These are phyloP conservation scores for Stigmatopora nigra DNA, from an alignment of 2,113 vertebrate species.

Conservation along the genomic window DNA sequence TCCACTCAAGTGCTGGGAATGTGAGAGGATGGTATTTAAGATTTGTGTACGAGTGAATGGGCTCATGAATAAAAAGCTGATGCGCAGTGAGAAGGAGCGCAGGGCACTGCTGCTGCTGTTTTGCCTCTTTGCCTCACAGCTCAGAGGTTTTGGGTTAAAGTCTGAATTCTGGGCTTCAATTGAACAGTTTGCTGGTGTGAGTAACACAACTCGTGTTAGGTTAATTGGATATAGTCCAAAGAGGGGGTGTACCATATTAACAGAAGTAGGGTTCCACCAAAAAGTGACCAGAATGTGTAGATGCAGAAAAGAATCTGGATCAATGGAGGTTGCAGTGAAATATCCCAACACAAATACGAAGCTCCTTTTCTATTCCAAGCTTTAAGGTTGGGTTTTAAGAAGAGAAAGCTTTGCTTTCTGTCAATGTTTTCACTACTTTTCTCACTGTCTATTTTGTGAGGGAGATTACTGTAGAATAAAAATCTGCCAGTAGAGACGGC, in stretches of 20 bases:
- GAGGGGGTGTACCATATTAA: too few species aligned
- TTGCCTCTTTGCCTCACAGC: too few species aligned
- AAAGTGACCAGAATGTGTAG: too few species aligned
- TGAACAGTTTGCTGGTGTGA: too few species aligned
- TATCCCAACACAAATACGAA: not conserved
- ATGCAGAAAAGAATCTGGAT: not conserved
- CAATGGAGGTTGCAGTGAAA: not conserved
- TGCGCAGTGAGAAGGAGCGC: not conserved
- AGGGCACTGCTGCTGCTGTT: too few species aligned
- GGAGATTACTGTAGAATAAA: conserved; percentile 63
- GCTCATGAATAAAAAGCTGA: conserved; percentile 31
- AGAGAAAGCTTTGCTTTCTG: conserved; percentile 7
- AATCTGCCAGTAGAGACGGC: conserved; percentile 62
- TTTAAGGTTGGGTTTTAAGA: conserved; percentile 11
- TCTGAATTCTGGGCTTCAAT: too few species aligned
- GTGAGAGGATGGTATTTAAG: conserved; percentile 39
- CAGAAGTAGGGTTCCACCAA: too few species aligned
- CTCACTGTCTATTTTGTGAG: conserved; percentile 48
- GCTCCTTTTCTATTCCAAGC: conserved; percentile 4
- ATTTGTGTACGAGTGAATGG: conserved; percentile 35
- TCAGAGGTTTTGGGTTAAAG: too few species aligned
- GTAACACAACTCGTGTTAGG: too few species aligned
- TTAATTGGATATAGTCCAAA: too few species aligned
- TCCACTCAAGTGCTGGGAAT: conserved; percentile 35
- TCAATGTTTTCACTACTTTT: conserved; percentile 23